phyloP scores from a whole-genome alignment of 2,888 invertebrate genomes.

The Malachius bipustulatus region DNA sequence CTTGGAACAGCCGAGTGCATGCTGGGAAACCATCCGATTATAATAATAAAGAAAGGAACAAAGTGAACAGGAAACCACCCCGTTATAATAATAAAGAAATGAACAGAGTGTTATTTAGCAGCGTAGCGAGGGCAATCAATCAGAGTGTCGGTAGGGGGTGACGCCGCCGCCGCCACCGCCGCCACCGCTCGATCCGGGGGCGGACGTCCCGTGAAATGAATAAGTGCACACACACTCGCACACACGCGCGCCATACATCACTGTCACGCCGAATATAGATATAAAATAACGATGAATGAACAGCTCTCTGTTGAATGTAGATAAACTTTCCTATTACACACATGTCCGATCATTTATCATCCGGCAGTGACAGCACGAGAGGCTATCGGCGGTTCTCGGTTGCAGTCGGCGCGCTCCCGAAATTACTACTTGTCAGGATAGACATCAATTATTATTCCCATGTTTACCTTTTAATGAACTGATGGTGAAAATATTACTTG shows the following conservation, averaged over 20 bases:
- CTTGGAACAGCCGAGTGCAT: too few relatives aligned
- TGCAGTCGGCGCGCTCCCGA: too few relatives aligned
- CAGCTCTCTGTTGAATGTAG: conserved; percentile 37
- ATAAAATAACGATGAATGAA: conserved; percentile 40
- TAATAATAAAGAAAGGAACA: too few relatives aligned
- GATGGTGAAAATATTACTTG: too few relatives aligned
- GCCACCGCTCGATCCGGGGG: conserved; percentile 24
- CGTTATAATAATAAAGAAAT: conserved; percentile 35
- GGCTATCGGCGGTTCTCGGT: too few relatives aligned
- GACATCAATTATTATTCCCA: too few relatives aligned
- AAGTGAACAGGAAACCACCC: too few relatives aligned
- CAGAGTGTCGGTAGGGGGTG: conserved; percentile 35
- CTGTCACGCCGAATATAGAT: conserved; percentile 38
- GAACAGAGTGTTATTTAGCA: conserved; percentile 35
- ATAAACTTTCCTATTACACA: conserved; percentile 39
- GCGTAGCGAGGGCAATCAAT: conserved; percentile 36
- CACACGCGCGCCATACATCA: conserved; percentile 41
- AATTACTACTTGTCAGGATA: too few relatives aligned
- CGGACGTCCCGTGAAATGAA: conserved; percentile 34
- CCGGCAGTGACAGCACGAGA: too few relatives aligned
- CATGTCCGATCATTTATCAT: conserved; percentile 38
- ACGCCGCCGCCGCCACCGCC: conserved; percentile 26
- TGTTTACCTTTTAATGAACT: too few relatives aligned
- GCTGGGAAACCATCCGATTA: too few relatives aligned
- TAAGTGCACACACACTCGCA: conserved; percentile 39